Conservation (phyloP, 2,888 invertebrate genomes). For the Aphidius colemani region DNA sequence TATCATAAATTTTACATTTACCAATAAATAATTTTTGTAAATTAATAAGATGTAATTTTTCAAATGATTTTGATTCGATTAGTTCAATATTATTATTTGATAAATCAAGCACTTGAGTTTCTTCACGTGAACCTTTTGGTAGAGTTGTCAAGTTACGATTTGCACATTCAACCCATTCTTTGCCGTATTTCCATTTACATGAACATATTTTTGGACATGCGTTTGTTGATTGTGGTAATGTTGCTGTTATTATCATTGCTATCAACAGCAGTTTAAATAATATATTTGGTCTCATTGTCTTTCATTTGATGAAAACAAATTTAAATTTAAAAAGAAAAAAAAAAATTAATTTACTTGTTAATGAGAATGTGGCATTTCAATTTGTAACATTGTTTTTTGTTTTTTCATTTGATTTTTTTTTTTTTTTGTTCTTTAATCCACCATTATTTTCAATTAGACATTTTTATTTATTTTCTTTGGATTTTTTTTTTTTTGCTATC, state of each 20-base stretch:
- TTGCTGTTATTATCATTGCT: slow-evolving; percentile 35
- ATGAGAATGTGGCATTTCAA: slow-evolving; percentile 23
- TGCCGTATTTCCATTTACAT: slow-evolving; percentile 93
- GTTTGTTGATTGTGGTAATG: slow-evolving; percentile 35
- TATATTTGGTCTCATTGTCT: slow-evolving; percentile 41
- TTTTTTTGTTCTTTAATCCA: no score
- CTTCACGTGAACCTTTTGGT: slow-evolving; percentile 79
- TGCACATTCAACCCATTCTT: slow-evolving; percentile 87
- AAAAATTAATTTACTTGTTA: slow-evolving; percentile 5
- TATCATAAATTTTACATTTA: slow-evolving; percentile 76
- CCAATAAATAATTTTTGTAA: slow-evolving; percentile 84
- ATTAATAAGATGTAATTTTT: slow-evolving; percentile 78
- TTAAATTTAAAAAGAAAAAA: neutral
- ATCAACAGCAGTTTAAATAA: slow-evolving; percentile 39
- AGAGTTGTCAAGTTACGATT: slow-evolving; percentile 76
- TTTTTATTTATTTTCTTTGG: no score
- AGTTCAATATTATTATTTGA: slow-evolving; percentile 81
- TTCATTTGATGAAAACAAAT: slow-evolving; percentile 27
- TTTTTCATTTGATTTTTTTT: slow-evolving; percentile 24
- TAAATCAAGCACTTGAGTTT: slow-evolving; percentile 87
- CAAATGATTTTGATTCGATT: slow-evolving; percentile 78
- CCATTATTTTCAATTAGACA: no score
- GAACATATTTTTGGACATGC: slow-evolving; percentile 79
- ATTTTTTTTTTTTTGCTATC: slow-evolving; percentile 25
- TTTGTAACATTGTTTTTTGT: slow-evolving; percentile 34